Evolutionary conservation across 1,140 invertebrate species (phyloP).

Genomic region (Lithobius niger): DNA sequence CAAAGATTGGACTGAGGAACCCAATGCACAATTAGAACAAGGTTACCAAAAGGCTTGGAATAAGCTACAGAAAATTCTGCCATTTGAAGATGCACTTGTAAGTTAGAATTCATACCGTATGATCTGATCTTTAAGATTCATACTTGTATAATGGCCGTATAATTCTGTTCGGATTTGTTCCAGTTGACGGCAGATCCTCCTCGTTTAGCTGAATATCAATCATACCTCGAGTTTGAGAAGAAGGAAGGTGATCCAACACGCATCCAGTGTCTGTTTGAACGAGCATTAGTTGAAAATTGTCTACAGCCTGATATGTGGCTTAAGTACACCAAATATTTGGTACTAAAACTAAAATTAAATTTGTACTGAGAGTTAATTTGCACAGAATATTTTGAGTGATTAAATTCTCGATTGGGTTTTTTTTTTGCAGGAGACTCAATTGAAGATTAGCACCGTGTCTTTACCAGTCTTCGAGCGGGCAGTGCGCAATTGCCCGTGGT

Average conservation of each 20-base stretch:
- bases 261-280: constrained; percentile 34
- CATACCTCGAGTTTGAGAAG: constrained; percentile 44
- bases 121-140: no score
- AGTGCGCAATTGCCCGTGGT: constrained; percentile 52
- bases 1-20: constrained; percentile 34
- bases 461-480: constrained; percentile 39
- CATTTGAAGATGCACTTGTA: constrained; percentile 45
- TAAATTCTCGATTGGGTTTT: background rate
- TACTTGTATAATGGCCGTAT: no score
- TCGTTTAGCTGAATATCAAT: constrained; percentile 38
- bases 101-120: no score
- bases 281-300: constrained; percentile 34
- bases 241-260: constrained; percentile 28
- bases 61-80: constrained; percentile 37
- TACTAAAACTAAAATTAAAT: background rate
- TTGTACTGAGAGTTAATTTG: background rate
- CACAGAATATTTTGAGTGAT: background rate
- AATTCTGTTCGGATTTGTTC: no score
- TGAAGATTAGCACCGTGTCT: constrained; percentile 28
- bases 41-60: constrained; percentile 39
- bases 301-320: constrained; percentile 33
- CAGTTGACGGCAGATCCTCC: constrained; percentile 23
- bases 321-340: constrained; percentile 34
- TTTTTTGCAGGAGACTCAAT: constrained; percentile 20
- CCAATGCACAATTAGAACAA: constrained; percentile 34